Conservation (phyloP, 1,140 invertebrate species). For the Hirudo medicinalis region DNA sequence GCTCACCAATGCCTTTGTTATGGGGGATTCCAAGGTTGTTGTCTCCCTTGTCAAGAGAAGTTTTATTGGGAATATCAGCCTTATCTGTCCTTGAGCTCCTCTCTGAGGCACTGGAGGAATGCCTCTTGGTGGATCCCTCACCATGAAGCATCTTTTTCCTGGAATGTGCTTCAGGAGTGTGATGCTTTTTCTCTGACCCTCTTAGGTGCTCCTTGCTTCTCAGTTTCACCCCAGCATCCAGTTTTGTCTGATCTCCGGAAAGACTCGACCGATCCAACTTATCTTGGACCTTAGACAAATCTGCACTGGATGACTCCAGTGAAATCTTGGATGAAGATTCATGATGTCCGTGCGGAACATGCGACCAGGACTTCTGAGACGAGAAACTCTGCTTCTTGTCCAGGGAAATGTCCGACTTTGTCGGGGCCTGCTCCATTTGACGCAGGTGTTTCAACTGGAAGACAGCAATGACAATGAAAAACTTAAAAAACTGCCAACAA, state of each 20-base stretch:
- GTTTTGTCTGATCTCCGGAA: too few species aligned
- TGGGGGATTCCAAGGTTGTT: too few species aligned
- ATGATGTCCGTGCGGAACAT: too few species aligned
- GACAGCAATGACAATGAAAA: not conserved
- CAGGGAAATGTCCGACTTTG: not conserved
- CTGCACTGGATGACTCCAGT: not conserved
- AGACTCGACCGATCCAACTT: too few species aligned
- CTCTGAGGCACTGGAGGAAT: conserved; percentile 5
- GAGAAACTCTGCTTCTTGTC: conserved; percentile 1
- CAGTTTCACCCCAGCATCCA: not conserved
- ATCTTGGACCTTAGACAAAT: too few species aligned
- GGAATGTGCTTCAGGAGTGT: not conserved
- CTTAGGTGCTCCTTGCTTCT: conserved; percentile 6
- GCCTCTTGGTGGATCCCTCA: conserved; percentile 16
- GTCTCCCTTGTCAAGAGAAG: too few species aligned
- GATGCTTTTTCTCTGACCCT: not conserved
- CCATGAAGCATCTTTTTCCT: conserved; percentile 6
- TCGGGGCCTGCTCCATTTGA: not conserved
- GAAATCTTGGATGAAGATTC: not conserved
- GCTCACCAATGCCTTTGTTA: not conserved
- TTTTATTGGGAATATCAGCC: too few species aligned
- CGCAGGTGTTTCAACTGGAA: conserved; percentile 1
- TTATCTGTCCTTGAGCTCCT: too few species aligned
- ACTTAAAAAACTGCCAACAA: too few species aligned
- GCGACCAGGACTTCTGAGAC: not conserved